Conservation (phyloP, 2,797 vertebrate species). For the Alectoris magna region DNA sequence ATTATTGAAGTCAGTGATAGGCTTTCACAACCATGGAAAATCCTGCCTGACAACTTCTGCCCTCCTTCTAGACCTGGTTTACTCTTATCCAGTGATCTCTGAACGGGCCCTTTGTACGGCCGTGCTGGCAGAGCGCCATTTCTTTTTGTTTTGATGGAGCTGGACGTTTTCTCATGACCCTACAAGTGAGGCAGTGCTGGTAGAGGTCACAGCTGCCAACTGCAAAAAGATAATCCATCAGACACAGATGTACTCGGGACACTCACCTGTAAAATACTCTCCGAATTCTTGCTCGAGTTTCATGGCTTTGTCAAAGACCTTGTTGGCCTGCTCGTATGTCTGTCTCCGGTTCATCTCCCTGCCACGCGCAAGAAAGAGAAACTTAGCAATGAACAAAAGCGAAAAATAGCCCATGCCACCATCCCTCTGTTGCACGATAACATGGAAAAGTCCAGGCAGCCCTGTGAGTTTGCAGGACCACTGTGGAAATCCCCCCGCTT, state of each 20-base stretch:
- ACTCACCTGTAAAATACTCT: constrained; percentile 97
- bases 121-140: constrained; percentile 11
- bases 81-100: background rate
- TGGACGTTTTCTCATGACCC: constrained; percentile 32
- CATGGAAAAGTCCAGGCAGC: background rate
- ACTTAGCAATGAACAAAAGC: background rate
- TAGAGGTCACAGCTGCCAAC: background rate
- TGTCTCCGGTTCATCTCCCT: constrained; percentile 99
- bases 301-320: constrained; percentile 98
- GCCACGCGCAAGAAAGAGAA: background rate
- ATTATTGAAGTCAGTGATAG: background rate
- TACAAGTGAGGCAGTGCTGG: background rate
- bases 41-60: constrained; percentile 26
- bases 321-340: constrained; percentile 98
- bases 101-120: background rate
- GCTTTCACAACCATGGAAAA: constrained; percentile 16
- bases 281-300: constrained; percentile 99
- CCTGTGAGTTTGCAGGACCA: background rate
- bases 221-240: background rate
- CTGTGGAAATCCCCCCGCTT: background rate
- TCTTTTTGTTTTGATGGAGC: background rate
- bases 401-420: background rate
- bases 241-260: background rate
- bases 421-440: background rate
- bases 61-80: background rate